Base-by-base conservation (phyloP, 2,797 vertebrate genomes). In the Hipposideros larvatus region DNA sequence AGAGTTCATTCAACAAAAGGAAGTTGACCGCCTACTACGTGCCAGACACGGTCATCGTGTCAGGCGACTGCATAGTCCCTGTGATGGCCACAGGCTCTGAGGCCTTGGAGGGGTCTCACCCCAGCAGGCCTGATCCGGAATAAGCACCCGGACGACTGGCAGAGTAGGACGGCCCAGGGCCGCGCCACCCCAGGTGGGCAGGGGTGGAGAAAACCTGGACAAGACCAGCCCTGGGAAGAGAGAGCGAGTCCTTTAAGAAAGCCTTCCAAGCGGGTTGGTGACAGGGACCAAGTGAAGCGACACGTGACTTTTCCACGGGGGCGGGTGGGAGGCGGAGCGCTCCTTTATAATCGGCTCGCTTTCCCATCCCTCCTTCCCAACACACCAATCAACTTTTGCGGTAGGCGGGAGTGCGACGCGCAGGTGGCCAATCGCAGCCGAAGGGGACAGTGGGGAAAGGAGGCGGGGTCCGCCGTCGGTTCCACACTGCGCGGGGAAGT, bases 161-260 rank as follows among this genome's bases (percentile, higher is more conserved):
- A 0, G 37, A 73, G 34, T 48, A 65, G 93, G 37, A 68, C 4
- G 28, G 74, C 61, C 79, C 21, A 24, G 53, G 53, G 34, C 46
- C 63, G 13, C 3, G 73, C 75, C 85, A 53, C 73, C 19, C 68
- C 37, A n/a, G 18, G 3, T 11, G 46, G 24, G 41, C 22, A 41
- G 14, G 51, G n/a, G 15, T 34, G 80, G 26, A 68, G 77, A n/a
- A 63, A 92, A 31, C 89, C 86, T n/a, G 9, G 26, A 51, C 26
- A 57, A 6, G 18, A 71, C 15, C 14, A 24, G 21, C 5, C 21
- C 41, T 13, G 14, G 63, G 16, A 87, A 65, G 7, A 37, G 37
- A 75, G 34, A 34, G 19, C 61, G 86, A 65, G 95, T 91, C 80
- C 97, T 96, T 97, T 97, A 98, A 98, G 86, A 90, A 90, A 63